phyloP scores from a whole-genome alignment of 1,140 invertebrate species.

The Hylaeus anthracinus region DNA sequence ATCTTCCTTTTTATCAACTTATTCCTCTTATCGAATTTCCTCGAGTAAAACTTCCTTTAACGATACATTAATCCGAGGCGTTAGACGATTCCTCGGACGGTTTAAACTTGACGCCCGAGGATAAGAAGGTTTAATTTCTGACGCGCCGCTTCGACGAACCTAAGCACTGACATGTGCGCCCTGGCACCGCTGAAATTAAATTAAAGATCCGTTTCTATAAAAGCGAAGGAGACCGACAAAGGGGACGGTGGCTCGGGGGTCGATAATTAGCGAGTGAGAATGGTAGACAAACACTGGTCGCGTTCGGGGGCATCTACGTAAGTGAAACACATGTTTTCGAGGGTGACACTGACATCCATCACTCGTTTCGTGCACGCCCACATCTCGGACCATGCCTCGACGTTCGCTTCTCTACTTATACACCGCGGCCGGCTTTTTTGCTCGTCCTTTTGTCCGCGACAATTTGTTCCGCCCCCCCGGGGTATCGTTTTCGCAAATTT shows the following conservation, averaged over 20 bases:
- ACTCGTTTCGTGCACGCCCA: slow-evolving; percentile 72
- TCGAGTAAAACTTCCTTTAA: neutral
- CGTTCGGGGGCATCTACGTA: slow-evolving; percentile 72
- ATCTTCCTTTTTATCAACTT: neutral
- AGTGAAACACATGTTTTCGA: slow-evolving; percentile 75
- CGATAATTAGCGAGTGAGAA: slow-evolving; percentile 77
- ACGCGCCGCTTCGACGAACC: slow-evolving; percentile 2
- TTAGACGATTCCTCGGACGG: neutral
- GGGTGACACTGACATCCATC: slow-evolving; percentile 78
- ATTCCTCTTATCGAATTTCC: neutral
- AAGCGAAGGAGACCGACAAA: slow-evolving; percentile 58
- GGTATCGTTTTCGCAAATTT: slow-evolving; percentile 49
- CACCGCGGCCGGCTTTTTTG: neutral
- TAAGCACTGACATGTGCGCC: slow-evolving; percentile 58
- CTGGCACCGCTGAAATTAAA: slow-evolving; percentile 51
- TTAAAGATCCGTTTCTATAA: slow-evolving; percentile 63
- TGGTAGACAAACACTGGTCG: slow-evolving; percentile 75
- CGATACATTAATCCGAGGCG: neutral
- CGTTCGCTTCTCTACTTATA: slow-evolving; percentile 51
- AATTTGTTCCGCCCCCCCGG: slow-evolving; percentile 30
- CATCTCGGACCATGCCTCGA: slow-evolving; percentile 49
- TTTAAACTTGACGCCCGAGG: slow-evolving; percentile 2
- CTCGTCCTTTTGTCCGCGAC: slow-evolving; percentile 25
- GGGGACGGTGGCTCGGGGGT: slow-evolving; percentile 51
- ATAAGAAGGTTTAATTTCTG: slow-evolving; percentile 30